Evolutionary conservation across 2,888 invertebrate species (phyloP), one percentile per base, ranked within the genome.

Genomic region (Trichopoda pennipes): DNA sequence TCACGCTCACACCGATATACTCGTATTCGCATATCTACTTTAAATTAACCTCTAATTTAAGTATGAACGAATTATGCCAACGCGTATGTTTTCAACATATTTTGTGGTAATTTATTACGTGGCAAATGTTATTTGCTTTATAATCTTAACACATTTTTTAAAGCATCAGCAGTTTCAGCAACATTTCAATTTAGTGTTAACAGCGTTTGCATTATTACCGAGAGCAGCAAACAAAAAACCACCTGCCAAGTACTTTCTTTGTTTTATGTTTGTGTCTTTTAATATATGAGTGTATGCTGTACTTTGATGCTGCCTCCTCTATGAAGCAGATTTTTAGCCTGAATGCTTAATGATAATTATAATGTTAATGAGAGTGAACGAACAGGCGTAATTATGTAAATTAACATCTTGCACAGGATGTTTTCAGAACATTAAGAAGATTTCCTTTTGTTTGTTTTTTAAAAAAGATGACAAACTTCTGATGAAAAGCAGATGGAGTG

Each of bases 21-120:
- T 28, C 28, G 49, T 55, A 51, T 60, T 28, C 28, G 49, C 58
- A 55, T 44, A 6, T 28, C 28, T 28, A 82, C 68, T 79, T 70
- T 76, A 76, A 82, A 76, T 82, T 56, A 84, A 80, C 74, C 74
- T 77, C 56, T 35, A 75, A 70, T 72, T 73, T 66, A 14, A 47
- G 49, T 47, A 61, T 23, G 19, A 60, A 58, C 53, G 28, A 79
- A 73, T 73, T 79, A 73, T 73, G 73, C 68, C 83, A 77, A 63
- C 64, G 81, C 83, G 81, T 80, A 77, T 83, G 82, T 79, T 78
- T 73, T 76, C 64, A 83, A 72, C 83, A 75, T 85, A 84, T 85
- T 85, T 64, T 85, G 84, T 56, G 85, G 84, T 88, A 90, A 89
- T 89, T 90, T 90, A 89, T 89, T 86, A 86, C 86, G 76, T 86